These are phyloP conservation scores for Catamblyrhynchus diadema DNA, from an alignment of 2,797 vertebrate species.

Conservation along the genomic window DNA sequence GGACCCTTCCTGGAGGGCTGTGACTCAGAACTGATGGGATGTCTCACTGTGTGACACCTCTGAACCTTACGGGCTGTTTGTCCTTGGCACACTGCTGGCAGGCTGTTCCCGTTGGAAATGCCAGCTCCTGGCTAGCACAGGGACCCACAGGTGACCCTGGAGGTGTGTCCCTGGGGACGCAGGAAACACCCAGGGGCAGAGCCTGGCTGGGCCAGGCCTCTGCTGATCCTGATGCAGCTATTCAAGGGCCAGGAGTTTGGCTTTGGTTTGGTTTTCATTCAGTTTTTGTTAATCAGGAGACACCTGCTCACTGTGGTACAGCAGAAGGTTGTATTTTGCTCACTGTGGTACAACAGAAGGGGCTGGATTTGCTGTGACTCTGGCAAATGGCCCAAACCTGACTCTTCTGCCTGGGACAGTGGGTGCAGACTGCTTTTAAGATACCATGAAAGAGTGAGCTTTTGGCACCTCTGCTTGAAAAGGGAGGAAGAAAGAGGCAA, in stretches of 20 bases:
- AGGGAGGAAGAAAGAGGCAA: conserved; percentile 68
- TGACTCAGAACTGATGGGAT: background rate
- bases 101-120: background rate
- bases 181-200: background rate
- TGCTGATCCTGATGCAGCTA: background rate
- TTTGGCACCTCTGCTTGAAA: conserved; percentile 24
- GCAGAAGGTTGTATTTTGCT: background rate
- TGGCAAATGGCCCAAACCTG: background rate
- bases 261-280: background rate
- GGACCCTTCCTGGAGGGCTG: background rate
- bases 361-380: background rate
- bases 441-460: background rate
- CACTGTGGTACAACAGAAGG: background rate
- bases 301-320: fast-evolving
- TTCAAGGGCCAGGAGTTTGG: background rate
- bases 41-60: background rate
- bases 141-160: fast-evolving
- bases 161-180: background rate
- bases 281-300: background rate
- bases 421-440: background rate
- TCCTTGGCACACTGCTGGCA: background rate
- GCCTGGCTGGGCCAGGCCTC: fast-evolving
- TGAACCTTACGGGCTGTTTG: fast-evolving
- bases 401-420: background rate
- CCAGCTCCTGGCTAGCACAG: background rate